Evolutionary conservation across 1,140 invertebrate genomes (phyloP).

Genomic region (Danaus plexippus): DNA sequence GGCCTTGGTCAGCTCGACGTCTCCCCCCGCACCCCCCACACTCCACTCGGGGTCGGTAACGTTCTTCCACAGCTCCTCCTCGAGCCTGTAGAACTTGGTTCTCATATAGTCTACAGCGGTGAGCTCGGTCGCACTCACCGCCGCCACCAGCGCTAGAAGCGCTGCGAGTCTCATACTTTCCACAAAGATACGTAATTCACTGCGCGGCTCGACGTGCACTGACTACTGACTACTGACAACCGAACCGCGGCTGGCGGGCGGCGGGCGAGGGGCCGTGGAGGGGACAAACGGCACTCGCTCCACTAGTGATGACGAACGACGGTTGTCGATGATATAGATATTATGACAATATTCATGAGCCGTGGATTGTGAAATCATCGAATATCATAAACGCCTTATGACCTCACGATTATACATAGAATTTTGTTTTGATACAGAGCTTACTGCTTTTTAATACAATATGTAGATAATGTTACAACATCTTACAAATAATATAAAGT

Average conservation of each 20-base stretch:
- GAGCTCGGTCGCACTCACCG: constrained; percentile 34
- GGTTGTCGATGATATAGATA: too few relatives aligned
- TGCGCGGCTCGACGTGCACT: constrained; percentile 40
- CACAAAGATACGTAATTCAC: constrained; percentile 27
- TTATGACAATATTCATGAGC: too few relatives aligned
- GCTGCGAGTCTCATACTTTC: constrained; percentile 43
- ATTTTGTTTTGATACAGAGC: too few relatives aligned
- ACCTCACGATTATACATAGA: too few relatives aligned
- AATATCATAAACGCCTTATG: too few relatives aligned
- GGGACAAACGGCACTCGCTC: constrained; percentile 9
- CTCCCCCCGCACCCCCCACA: constrained; percentile 53
- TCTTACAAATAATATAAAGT: too few relatives aligned
- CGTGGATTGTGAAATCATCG: too few relatives aligned
- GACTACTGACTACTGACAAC: constrained; percentile 35
- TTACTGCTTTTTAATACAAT: too few relatives aligned
- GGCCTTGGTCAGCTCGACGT: constrained; percentile 71
- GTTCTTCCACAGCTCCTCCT: constrained; percentile 66
- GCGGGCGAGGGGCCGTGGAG: constrained; percentile 5
- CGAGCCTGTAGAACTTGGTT: constrained; percentile 69
- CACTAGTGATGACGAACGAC: constrained; percentile 30
- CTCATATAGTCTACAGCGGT: constrained; percentile 72
- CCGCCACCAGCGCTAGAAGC: constrained; percentile 48
- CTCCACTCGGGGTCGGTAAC: constrained; percentile 61
- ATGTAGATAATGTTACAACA: too few relatives aligned
- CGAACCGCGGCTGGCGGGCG: constrained; percentile 20